Evolutionary conservation across 30 jellyfish, hydroid and myxozoan genomes (phyloP).

Genomic region (Cassiopea xamachana): DNA sequence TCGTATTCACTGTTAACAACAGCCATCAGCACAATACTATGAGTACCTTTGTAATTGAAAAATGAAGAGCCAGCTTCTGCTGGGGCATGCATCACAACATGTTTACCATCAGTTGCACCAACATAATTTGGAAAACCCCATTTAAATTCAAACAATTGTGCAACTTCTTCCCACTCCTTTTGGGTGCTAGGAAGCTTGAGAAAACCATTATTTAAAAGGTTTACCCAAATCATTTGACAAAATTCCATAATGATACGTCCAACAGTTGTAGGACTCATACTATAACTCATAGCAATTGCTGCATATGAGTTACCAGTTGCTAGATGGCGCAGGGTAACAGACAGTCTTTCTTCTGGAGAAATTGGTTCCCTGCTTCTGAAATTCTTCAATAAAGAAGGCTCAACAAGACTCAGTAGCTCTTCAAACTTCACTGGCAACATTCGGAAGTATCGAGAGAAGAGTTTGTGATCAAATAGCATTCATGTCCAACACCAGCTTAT

Average conservation of each 20-base stretch:
- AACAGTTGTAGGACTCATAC: slow-evolving; percentile 9
- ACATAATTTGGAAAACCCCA: slow-evolving; percentile 53
- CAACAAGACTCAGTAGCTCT: no score
- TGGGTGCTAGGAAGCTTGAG: slow-evolving; percentile 12
- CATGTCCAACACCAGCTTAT: no score
- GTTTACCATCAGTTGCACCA: slow-evolving; percentile 62
- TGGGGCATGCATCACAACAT: slow-evolving; percentile 59
- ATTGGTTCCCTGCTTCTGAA: slow-evolving; percentile 10
- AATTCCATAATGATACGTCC: slow-evolving; percentile 8
- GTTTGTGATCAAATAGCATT: no score
- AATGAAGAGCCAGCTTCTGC: slow-evolving; percentile 33
- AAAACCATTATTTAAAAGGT: background rate
- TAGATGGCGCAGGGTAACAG: slow-evolving; percentile 21
- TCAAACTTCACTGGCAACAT: no score
- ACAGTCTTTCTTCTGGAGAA: slow-evolving; percentile 37
- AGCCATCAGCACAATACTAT: slow-evolving; percentile 33
- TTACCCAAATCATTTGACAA: slow-evolving; percentile 8
- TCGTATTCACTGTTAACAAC: slow-evolving; percentile 15
- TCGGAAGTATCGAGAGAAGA: no score
- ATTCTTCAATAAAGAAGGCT: no score
- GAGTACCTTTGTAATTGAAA: slow-evolving; percentile 43
- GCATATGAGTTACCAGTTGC: slow-evolving; percentile 46
- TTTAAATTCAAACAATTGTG: background rate
- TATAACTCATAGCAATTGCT: background rate
- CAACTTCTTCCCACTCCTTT: slow-evolving; percentile 27